Evolutionary conservation across 1,140 invertebrate genomes (phyloP).

Genomic region (Meloidogyne chitwoodi): DNA sequence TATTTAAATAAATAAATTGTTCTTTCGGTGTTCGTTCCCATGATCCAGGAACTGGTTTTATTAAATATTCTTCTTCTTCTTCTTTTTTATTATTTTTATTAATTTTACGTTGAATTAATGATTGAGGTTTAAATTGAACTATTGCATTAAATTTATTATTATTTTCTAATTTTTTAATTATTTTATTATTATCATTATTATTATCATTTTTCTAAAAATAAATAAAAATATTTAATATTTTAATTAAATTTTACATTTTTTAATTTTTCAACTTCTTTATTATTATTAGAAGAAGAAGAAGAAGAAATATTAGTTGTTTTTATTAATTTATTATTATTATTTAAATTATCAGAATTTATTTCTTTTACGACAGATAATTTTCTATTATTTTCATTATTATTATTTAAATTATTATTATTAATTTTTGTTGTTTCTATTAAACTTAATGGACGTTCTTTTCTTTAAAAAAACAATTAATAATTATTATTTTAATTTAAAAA

Average conservation of each 20-base stretch:
- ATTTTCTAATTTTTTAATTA: conserved; percentile 9
- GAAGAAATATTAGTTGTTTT: too few species aligned
- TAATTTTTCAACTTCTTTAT: too few species aligned
- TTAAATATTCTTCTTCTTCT: too few species aligned
- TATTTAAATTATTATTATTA: too few species aligned
- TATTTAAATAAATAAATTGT: conserved; percentile 31
- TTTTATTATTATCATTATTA: too few species aligned
- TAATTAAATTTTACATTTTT: not conserved
- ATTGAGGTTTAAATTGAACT: conserved; percentile 17
- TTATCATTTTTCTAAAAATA: too few species aligned
- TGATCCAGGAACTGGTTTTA: conserved; percentile 29
- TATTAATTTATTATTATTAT: too few species aligned
- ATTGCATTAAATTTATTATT: conserved; percentile 45
- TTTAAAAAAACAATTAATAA: not conserved
- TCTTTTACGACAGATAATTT: not conserved
- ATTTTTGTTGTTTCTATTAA: conserved; percentile 9
- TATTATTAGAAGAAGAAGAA: too few species aligned
- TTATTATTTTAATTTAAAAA: not conserved
- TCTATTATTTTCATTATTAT: too few species aligned
- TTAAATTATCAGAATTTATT: not conserved
- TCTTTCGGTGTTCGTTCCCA: conserved; percentile 27
- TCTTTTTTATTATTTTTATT: not conserved
- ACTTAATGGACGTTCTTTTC: conserved; percentile 10
- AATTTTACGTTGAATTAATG: conserved; percentile 9
- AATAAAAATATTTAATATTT: too few species aligned